Base-by-base conservation (phyloP, 2,113 vertebrate species). In the Butorides virescens region DNA sequence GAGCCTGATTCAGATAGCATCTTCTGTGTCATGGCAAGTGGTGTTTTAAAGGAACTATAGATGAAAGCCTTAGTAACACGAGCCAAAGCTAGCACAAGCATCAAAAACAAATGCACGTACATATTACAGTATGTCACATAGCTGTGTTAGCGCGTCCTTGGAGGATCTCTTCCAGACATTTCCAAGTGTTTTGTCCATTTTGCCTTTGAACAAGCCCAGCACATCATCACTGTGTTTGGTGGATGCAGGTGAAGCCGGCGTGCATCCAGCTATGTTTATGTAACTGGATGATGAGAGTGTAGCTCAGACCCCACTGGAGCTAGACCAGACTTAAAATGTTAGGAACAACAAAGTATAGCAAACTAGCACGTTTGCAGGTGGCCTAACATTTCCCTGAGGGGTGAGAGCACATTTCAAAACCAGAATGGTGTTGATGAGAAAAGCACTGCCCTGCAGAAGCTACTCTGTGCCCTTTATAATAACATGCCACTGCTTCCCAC, bases 1-100 rank as follows among this genome's bases (percentile, higher is more conserved):
- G 93, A 77, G 94, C 72, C 94, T 10, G 74, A 91, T 84, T 95
- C 90, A 53, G 93, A 86, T 76, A 94, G 76, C 49, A 11, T 7
- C 18, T 88, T 14, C 61, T 21, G 34, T 20, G n/a, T 11, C 15
- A 5, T 7, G 76, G 47, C 70, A 32, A 73, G 56, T 7, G 36
- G 21, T 18, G 8, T 55, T 81, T n/a, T 32, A 29, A 17, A 50
- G 50, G 56, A 71, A 11, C 20, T 17, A 46, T 1, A 68, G 52
- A 42, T 50, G n/a, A 72, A n/a, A 71, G 70, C 49, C 61, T 39
- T 15, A 10, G 56, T 22, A 50, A 4, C 27, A 21, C 1, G 11
- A 88, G 68, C 47, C 86, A 56, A 32, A 63, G 1, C n/a, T 27
- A 37, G 58, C 44, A 70, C n/a, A 68, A 93, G 47, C 53, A 65